These are phyloP conservation scores for Agrochola lota DNA, from an alignment of 2,888 invertebrate species.

Conservation along the genomic window DNA sequence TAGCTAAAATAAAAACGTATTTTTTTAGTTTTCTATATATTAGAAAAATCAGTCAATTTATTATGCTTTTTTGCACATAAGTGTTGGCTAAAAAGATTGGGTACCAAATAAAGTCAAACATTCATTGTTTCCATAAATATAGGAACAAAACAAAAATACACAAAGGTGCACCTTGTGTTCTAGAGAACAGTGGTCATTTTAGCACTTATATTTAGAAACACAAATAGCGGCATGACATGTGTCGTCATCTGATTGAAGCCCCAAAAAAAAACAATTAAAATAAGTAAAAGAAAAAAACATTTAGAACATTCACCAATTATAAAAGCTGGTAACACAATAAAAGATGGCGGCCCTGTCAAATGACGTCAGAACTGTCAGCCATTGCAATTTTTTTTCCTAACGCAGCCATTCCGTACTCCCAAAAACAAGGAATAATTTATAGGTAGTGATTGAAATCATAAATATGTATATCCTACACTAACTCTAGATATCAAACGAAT, in stretches of 20 bases:
- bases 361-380: conserved; percentile 35
- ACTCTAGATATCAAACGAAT: conserved; percentile 55
- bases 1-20: not conserved
- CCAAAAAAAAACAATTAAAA: not conserved
- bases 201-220: conserved; percentile 34
- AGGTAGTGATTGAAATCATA: conserved; percentile 59
- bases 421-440: conserved; percentile 54
- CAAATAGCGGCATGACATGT: conserved; percentile 1
- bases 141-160: conserved; percentile 49
- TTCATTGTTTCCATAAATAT: conserved; percentile 7
- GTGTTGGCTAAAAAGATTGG: conserved; percentile 22
- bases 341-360: conserved; percentile 45
- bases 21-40: not conserved
- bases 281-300: not conserved
- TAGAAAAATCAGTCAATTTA: conserved; percentile 54
- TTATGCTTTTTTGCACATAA: conserved; percentile 51
- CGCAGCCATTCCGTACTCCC: conserved; percentile 61
- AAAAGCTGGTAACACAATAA: conserved; percentile 20
- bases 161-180: conserved; percentile 25
- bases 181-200: conserved; percentile 32
- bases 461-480: conserved; percentile 58
- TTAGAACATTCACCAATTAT: not conserved
- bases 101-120: conserved; percentile 9
- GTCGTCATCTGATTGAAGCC: conserved; percentile 15
- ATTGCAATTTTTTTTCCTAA: conserved; percentile 9